Evolutionary conservation across 2,797 vertebrate species (phyloP).

Genomic region (Ambastaia sidthimunki): DNA sequence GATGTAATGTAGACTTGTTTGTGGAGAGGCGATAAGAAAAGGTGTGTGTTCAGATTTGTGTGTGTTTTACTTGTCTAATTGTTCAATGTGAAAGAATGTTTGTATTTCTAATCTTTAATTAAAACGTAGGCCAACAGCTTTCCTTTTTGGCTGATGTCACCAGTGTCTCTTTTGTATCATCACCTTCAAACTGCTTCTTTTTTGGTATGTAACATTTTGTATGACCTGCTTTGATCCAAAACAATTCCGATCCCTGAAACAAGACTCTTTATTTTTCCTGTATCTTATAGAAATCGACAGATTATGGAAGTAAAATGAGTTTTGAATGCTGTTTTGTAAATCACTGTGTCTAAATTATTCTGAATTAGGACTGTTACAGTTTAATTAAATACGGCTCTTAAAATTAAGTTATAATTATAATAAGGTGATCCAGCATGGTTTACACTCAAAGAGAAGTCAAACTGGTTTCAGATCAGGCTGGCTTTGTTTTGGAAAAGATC

Average conservation of each 20-base stretch:
- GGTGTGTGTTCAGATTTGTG: neutral
- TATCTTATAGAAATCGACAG: no score
- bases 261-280: no score
- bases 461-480: neutral
- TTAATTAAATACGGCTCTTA: neutral
- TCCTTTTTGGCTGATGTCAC: neutral
- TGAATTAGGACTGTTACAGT: neutral
- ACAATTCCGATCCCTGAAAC: no score
- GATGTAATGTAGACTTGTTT: slow-evolving; percentile 35
- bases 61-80: neutral
- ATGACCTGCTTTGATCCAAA: no score
- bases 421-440: neutral
- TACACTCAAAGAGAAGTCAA: neutral
- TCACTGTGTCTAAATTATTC: neutral
- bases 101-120: neutral
- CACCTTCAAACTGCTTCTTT: neutral
- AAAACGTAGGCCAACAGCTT: neutral
- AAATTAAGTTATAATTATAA: neutral
- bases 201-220: neutral
- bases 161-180: no score
- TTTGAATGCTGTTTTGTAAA: neutral
- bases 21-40: neutral
- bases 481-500: neutral
- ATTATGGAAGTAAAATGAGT: no score
- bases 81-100: neutral